phyloP scores from a whole-genome alignment of 2,113 vertebrate species.

The Solenodon paradoxus region DNA sequence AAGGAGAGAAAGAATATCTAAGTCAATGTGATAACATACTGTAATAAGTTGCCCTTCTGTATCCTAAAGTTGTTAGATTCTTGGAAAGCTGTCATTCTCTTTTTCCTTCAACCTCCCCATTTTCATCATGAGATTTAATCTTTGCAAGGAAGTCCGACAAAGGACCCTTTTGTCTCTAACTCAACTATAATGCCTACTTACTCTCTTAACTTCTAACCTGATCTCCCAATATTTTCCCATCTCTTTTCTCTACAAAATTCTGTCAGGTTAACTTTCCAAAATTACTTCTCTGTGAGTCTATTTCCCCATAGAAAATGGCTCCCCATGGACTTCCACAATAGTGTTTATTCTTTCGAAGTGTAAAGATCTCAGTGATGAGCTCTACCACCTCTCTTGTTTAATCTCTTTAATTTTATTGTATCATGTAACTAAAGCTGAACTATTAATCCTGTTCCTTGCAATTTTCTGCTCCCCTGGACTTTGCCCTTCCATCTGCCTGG shows the following conservation, averaged over 20 bases:
- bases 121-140: not conserved
- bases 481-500: not conserved
- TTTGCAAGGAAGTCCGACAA: not conserved
- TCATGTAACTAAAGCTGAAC: not conserved
- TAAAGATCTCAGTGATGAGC: not conserved
- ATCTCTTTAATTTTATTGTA: not conserved
- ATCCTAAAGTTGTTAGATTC: not conserved
- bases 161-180: not conserved
- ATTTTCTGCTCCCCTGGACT: not conserved
- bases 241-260: not conserved
- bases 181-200: not conserved
- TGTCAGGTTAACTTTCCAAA: constrained; percentile 4
- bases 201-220: not conserved
- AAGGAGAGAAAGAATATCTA: not conserved
- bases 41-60: not conserved
- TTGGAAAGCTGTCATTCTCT: not conserved
- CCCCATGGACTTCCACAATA: not conserved
- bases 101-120: not conserved
- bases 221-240: not conserved
- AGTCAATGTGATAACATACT: not conserved
- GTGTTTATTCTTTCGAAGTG: not conserved
- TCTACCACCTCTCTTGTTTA: not conserved
- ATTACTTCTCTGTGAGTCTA: not conserved
- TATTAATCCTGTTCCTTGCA: not conserved
- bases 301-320: not conserved